phyloP scores from a whole-genome alignment of 2,888 invertebrate species.

The Tuberolachnus salignus region DNA sequence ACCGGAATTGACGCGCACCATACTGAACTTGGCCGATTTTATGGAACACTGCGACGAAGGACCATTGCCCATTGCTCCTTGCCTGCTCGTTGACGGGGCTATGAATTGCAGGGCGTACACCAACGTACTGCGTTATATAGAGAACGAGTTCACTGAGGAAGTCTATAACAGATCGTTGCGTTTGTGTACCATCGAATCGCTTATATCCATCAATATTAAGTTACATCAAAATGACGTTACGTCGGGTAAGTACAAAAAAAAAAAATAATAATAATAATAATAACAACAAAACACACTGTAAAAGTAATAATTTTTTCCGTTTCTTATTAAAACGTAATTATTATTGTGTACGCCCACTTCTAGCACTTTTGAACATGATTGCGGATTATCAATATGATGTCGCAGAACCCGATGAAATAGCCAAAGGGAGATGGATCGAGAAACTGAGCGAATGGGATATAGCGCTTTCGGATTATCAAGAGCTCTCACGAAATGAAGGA shows the following conservation, averaged over 20 bases:
- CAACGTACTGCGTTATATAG: slow-evolving; percentile 85
- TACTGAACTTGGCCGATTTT: slow-evolving; percentile 96
- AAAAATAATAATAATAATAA: too few species aligned
- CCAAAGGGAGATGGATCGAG: slow-evolving; percentile 95
- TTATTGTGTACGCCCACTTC: background rate
- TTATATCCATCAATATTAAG: slow-evolving; percentile 97
- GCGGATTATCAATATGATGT: slow-evolving; percentile 69
- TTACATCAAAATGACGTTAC: slow-evolving; percentile 98
- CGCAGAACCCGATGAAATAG: slow-evolving; percentile 64
- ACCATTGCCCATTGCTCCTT: slow-evolving; percentile 86
- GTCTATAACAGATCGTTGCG: slow-evolving; percentile 80
- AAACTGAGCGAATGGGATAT: slow-evolving; percentile 99
- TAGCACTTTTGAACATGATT: slow-evolving; percentile 78
- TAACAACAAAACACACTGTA: too few species aligned
- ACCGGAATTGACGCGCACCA: slow-evolving; percentile 94
- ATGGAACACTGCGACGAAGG: slow-evolving; percentile 99
- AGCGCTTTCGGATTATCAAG: slow-evolving; percentile 85
- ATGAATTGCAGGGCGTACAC: slow-evolving; percentile 90
- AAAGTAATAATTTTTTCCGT: too few species aligned
- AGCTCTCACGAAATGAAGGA: slow-evolving; percentile 72
- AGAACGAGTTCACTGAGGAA: slow-evolving; percentile 88
- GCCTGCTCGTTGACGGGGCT: slow-evolving; percentile 87
- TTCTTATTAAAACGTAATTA: too few species aligned
- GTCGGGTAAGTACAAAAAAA: slow-evolving; percentile 68
- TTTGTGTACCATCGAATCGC: slow-evolving; percentile 72